phyloP scores from a whole-genome alignment of 2,888 invertebrate species.

The Augiades crinisus region DNA sequence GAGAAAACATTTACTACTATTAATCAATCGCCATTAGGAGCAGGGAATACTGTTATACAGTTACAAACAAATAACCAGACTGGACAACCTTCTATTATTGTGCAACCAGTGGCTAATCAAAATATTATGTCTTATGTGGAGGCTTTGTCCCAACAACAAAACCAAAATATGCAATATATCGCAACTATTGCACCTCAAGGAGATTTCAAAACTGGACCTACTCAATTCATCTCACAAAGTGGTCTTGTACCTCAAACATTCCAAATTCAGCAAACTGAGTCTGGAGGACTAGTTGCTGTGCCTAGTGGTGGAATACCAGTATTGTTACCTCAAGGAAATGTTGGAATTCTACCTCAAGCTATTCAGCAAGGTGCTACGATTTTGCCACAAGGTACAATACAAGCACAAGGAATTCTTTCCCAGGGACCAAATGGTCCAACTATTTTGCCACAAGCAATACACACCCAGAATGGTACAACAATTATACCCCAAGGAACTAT shows the following conservation, averaged over 20 bases:
- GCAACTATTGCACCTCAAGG: conserved; percentile 85
- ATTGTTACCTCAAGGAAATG: conserved; percentile 74
- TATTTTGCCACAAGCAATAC: conserved; percentile 82
- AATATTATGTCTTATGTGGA: conserved; percentile 86
- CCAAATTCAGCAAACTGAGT: conserved; percentile 83
- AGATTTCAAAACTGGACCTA: conserved; percentile 77
- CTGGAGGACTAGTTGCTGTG: conserved; percentile 81
- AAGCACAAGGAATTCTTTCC: conserved; percentile 74
- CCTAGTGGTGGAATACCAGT: conserved; percentile 83
- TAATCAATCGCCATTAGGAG: conserved; percentile 68
- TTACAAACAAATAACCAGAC: conserved; percentile 79
- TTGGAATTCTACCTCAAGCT: conserved; percentile 73
- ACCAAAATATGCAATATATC: conserved; percentile 89
- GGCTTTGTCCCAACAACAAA: conserved; percentile 85
- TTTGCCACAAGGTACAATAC: conserved; percentile 81
- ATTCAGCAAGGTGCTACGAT: conserved; percentile 79
- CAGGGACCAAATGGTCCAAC: conserved; percentile 81
- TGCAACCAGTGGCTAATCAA: conserved; percentile 84
- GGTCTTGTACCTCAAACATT: conserved; percentile 81
- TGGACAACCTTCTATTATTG: conserved; percentile 84
- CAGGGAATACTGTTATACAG: conserved; percentile 79
- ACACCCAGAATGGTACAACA: conserved; percentile 82
- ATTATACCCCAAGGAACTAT: conserved; percentile 82
- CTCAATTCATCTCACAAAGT: conserved; percentile 80
- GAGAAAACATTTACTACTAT: conserved; percentile 74